Conservation (phyloP, 2,797 vertebrate genomes). For the Tragopan temminckii region DNA sequence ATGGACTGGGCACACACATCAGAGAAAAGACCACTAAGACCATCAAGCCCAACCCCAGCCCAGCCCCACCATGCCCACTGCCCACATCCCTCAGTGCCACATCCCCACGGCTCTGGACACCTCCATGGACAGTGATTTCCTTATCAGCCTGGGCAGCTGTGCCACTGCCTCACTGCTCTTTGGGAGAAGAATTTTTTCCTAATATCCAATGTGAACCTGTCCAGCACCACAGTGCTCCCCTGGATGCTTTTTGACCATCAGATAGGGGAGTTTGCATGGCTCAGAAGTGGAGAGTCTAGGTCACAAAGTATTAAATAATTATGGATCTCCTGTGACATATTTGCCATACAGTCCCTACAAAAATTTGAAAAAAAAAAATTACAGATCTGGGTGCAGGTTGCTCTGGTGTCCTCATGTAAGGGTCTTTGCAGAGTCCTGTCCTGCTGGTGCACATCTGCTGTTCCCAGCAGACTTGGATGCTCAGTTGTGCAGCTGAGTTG, state of each 20-base stretch:
- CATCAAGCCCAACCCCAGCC: too few species aligned
- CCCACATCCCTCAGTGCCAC: too few species aligned
- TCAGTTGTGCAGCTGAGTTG: not conserved
- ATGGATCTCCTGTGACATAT: not conserved
- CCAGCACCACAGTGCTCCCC: not conserved
- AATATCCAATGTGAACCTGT: too few species aligned
- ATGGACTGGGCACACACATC: fast-evolving
- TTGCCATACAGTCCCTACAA: not conserved
- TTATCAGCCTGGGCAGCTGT: not conserved
- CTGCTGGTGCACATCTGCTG: not conserved
- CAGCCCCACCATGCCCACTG: too few species aligned
- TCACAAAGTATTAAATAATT: not conserved
- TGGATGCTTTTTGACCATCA: not conserved
- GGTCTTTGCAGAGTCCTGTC: not conserved
- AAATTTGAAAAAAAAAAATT: not conserved
- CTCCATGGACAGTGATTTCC: not conserved
- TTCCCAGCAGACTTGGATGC: not conserved
- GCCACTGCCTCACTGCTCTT: not conserved
- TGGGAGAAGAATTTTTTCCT: not conserved
- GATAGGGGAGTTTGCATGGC: not conserved
- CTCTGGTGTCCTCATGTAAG: not conserved
- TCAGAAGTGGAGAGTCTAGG: not conserved
- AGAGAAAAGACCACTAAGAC: not conserved
- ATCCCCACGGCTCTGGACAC: not conserved
- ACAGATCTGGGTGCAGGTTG: not conserved